Conservation (phyloP, 1,140 invertebrate species). For the Aphidius ervi region DNA sequence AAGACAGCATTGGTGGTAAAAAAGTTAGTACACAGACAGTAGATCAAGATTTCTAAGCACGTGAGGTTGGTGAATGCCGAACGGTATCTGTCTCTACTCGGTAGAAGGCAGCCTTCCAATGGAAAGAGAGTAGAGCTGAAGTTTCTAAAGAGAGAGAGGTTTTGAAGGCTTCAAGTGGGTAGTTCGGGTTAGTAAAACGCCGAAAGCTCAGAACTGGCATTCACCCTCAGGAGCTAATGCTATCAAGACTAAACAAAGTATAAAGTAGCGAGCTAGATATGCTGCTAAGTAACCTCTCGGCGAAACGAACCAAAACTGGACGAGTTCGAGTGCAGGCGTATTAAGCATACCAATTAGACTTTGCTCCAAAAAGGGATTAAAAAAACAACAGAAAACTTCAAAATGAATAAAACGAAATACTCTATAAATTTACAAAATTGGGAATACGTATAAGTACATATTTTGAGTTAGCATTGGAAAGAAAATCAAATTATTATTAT, state of each 20-base stretch:
- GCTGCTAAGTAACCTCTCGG: constrained; percentile 11
- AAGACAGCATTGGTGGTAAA: constrained; percentile 3
- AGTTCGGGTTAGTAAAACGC: constrained; percentile 15
- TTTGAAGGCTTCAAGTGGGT: too few relatives aligned
- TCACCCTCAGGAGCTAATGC: constrained; percentile 47
- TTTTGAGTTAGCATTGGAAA: not conserved
- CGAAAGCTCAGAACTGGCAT: constrained; percentile 39
- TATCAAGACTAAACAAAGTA: constrained; percentile 50
- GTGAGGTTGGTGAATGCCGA: constrained; percentile 1
- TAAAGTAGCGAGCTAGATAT: constrained; percentile 41
- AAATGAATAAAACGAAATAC: not conserved
- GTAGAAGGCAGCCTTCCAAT: constrained; percentile 1
- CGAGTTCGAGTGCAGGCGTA: not conserved
- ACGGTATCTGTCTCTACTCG: constrained; percentile 12
- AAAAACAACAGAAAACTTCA: not conserved
- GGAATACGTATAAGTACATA: not conserved
- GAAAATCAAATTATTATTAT: not conserved
- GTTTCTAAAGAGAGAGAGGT: not conserved
- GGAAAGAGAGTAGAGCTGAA: constrained; percentile 3
- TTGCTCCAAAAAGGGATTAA: not conserved
- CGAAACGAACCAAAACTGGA: constrained; percentile 6
- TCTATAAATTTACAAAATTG: not conserved
- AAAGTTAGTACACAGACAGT: constrained; percentile 20
- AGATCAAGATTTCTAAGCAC: constrained; percentile 22
- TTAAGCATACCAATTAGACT: constrained; percentile 9